Evolutionary conservation across 30 jellyfish, hydroid and myxozoan species (phyloP), one percentile per base, ranked within the genome.

Genomic region (Hydractinia echinata): DNA sequence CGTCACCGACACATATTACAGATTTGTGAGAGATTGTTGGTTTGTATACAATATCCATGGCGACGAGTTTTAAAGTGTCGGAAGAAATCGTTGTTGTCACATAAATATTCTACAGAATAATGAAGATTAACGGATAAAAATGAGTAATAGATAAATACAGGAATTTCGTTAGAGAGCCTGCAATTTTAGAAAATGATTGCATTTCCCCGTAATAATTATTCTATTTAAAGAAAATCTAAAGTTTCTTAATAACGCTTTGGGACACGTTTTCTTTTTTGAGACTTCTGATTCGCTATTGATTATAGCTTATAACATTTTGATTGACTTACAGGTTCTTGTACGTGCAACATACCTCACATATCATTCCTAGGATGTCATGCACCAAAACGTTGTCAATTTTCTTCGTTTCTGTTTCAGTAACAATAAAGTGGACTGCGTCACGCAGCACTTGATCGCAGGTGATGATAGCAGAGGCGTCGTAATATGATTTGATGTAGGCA

Each of bases 11-110:
- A 13, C 77, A 72, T 10, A 83, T 76, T 3, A 89, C 10, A 39
- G 96, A 82, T 13, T 85, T 84, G 50, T 74, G 84, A 10, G 51
- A 20, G 8, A 79, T 7, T 21, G 91, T 55, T 10, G 72, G 86
- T 13, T 85, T 82, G 10, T 39, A 61, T 8, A 84, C 81, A 18
- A 79, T 49, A 51, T 78, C 18, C 50, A 21, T 19, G 66, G 73
- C 81, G 8, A 83, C 67, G 66, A 61, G 51, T 55, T 55, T 55
- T 18, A 77, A 76, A 48, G 4, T 19, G 73, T 6, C 4, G 20
- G 8, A 8, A 48, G 84, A 77, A 9, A 30, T 30, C 2, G 44
- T 30, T 30, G 44, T 30, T 30, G 44, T 2, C 44, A 30, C 44
- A 30, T 30, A 30, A 30, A 30, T 30, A 30, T 30, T 30, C 44